phyloP scores from a whole-genome alignment of 2,113 vertebrate species.

The Solenodon paradoxus region DNA sequence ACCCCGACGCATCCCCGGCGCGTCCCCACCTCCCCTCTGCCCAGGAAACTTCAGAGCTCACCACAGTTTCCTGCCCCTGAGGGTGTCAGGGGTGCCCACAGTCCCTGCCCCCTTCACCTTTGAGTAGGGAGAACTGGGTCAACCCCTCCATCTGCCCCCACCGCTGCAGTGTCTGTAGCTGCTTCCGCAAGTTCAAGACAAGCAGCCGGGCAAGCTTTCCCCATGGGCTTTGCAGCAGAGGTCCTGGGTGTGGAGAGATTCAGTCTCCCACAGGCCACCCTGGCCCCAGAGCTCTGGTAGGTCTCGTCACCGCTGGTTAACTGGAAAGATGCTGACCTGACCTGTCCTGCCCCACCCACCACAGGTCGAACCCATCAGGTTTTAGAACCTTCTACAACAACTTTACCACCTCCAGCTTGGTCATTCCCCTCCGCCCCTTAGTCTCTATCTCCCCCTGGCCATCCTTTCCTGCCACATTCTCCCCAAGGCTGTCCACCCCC shows the following conservation, averaged over 20 bases:
- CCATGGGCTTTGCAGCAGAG: neutral
- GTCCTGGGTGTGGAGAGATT: neutral
- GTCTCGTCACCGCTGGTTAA: too few species aligned
- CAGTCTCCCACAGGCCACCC: neutral
- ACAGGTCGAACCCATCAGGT: neutral
- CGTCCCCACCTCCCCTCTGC: neutral
- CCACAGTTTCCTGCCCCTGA: conserved; percentile 69
- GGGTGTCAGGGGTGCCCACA: neutral
- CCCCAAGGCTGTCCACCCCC: neutral
- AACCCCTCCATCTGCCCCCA: neutral
- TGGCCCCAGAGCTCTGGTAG: neutral
- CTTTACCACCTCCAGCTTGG: neutral
- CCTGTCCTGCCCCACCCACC: neutral
- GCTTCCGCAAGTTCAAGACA: neutral
- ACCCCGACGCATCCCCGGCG: too few species aligned
- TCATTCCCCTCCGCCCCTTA: neutral
- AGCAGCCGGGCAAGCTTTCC: neutral
- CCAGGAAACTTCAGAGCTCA: conserved; percentile 34
- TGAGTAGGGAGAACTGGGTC: fast-evolving
- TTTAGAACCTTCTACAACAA: conserved; percentile 35
- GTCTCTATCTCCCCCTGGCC: neutral
- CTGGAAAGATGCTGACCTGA: neutral
- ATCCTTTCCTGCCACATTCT: neutral
- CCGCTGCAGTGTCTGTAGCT: neutral
- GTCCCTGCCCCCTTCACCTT: neutral